Conservation (phyloP, 2,113 vertebrate species). For the Neopipo cinnamomea region DNA sequence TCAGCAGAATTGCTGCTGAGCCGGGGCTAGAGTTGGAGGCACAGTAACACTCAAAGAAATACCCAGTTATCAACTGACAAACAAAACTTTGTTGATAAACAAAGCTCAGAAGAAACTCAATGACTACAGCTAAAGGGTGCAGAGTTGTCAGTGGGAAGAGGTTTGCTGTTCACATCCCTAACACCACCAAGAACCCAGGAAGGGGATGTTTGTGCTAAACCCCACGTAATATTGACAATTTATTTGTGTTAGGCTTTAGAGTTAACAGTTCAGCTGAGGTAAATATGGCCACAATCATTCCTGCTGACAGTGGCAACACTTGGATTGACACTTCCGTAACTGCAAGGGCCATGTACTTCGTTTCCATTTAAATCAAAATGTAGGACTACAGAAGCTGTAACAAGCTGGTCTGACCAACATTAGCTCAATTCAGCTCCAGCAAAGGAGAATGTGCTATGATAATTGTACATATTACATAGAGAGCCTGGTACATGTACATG, state of each 20-base stretch:
- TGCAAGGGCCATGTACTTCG: background rate
- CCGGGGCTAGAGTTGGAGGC: background rate
- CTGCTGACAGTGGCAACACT: background rate
- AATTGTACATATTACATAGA: background rate
- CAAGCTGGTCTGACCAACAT: background rate
- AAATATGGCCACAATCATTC: background rate
- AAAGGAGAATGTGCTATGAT: background rate
- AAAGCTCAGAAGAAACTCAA: background rate
- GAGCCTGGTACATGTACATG: no score
- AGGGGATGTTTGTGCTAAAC: background rate
- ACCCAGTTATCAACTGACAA: background rate
- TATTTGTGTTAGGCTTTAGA: background rate
- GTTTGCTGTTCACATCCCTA: background rate
- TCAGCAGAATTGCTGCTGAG: background rate
- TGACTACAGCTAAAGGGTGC: background rate
- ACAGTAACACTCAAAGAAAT: background rate
- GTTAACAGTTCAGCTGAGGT: background rate
- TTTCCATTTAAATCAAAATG: slow-evolving; percentile 24
- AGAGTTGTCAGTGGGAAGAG: background rate
- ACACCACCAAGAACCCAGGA: background rate
- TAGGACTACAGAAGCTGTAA: background rate
- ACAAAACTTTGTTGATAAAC: background rate
- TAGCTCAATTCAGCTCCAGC: background rate
- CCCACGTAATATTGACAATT: background rate
- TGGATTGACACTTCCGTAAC: background rate